Evolutionary conservation across 2,797 vertebrate genomes (phyloP).

Genomic region (Xerus rutilus): DNA sequence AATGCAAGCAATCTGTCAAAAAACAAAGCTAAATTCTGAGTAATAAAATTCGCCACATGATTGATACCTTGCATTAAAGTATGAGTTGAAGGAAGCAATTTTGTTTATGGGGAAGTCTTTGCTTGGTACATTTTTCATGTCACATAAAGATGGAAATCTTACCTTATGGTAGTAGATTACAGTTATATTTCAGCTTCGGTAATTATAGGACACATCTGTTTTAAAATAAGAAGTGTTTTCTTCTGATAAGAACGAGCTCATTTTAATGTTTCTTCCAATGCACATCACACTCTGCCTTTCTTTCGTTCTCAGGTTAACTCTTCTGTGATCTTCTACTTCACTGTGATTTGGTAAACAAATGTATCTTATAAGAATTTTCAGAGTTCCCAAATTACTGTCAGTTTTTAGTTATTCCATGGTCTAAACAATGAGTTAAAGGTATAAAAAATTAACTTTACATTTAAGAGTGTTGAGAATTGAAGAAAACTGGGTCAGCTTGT

Average conservation of each 20-base stretch:
- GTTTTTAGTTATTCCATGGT: not conserved
- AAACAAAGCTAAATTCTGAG: slow-evolving; percentile 88
- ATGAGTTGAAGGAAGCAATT: slow-evolving; percentile 88
- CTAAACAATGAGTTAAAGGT: slow-evolving; percentile 13
- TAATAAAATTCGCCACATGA: slow-evolving; percentile 89
- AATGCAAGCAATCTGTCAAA: slow-evolving; percentile 87
- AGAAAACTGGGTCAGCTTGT: slow-evolving; percentile 29
- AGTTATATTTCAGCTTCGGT: slow-evolving; percentile 85
- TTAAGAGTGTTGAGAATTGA: slow-evolving; percentile 41
- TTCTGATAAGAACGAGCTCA: slow-evolving; percentile 18
- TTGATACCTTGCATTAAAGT: slow-evolving; percentile 90
- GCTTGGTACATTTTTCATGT: slow-evolving; percentile 89
- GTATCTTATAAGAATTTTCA: not conserved
- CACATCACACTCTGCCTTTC: not conserved
- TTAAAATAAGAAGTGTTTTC: slow-evolving; percentile 78
- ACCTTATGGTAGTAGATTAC: slow-evolving; percentile 86
- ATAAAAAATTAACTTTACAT: slow-evolving; percentile 28
- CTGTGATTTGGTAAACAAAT: not conserved
- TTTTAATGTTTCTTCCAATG: slow-evolving; percentile 46
- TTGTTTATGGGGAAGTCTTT: slow-evolving; percentile 88
- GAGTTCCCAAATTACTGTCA: not conserved
- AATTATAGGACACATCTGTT: slow-evolving; percentile 82
- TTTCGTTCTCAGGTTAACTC: slow-evolving; percentile 39
- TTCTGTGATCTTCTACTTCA: not conserved
- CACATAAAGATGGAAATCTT: slow-evolving; percentile 90